Base-by-base conservation (phyloP, 2,888 invertebrate genomes). In the Oligia fasciuncula region DNA sequence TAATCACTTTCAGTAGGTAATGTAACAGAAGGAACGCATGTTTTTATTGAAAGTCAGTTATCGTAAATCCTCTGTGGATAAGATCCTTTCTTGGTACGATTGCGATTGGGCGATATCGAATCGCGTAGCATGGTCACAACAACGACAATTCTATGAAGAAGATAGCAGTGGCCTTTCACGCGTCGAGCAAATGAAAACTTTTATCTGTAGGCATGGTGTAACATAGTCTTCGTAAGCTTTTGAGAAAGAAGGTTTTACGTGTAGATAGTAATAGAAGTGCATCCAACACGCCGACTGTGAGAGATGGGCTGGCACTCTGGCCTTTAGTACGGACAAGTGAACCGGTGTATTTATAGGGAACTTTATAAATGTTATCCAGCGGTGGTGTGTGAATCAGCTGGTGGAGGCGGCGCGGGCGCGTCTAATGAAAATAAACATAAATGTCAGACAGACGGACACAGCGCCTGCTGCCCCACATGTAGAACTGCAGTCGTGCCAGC, bases 381-480 rank as follows among this genome's bases (percentile, higher is more conserved):
- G 76, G 60, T 54, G 57, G 46, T 43, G 75, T 57, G 40, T 83
- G 86, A 83, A 89, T 81, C 84, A 88, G 86, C 83, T 84, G 88
- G 86, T 83, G 83, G 89, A 43, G 71, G 71, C 73, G n/a, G 19
- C 57, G 66, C 67, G 62, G 19, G 54, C 49, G 49, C 75, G 19
- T 13, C 69, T 19, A 80, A 79, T 89, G 23, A 75, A 89, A 88
- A 88, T 88, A 89, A 83, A 84, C 73, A 57, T 66, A 85, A 87
- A 88, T 88, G 89, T 88, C 85, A 88, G 76, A 74, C 81, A 68
- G 69, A 14, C 71, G n/a, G 68, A 40, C 74, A 63, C 54, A 57
- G 57, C 73, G 46, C 35, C 19, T 23, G 60, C 9, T 51, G 80
- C 2, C 60, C 51, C 46, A 66, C 76, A 43, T 80, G 77, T 29